These are phyloP conservation scores for Drosophila subpulchrella DNA, from an alignment of 1,140 invertebrate genomes.

Conservation along the genomic window DNA sequence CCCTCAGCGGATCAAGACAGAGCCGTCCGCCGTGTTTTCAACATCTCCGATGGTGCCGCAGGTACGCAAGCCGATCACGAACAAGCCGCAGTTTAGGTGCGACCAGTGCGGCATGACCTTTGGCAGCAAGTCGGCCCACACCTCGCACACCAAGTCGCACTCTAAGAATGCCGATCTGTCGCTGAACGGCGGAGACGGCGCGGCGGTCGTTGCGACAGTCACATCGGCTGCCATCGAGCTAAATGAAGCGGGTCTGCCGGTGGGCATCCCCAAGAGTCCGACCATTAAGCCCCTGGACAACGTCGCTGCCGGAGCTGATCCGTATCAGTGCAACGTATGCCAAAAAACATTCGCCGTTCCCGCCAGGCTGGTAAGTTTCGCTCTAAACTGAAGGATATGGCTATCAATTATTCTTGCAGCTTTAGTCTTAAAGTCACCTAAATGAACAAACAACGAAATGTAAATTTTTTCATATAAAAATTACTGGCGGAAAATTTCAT, in stretches of 20 bases:
- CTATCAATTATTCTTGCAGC: too few relatives aligned
- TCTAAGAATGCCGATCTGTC: slow-evolving; percentile 71
- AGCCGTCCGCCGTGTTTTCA: slow-evolving; percentile 15
- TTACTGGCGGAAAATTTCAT: too few relatives aligned
- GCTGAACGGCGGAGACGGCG: slow-evolving; percentile 11
- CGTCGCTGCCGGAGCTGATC: slow-evolving; percentile 86
- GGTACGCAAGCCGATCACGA: slow-evolving; percentile 54
- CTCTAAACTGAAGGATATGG: too few relatives aligned
- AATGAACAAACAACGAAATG: too few relatives aligned
- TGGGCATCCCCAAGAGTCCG: slow-evolving; percentile 79
- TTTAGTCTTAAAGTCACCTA: too few relatives aligned
- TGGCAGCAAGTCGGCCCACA: slow-evolving; percentile 87
- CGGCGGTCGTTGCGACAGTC: background rate
- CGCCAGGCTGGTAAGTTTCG: slow-evolving; percentile 90
- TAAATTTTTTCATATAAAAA: too few relatives aligned
- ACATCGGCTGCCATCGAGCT: slow-evolving; percentile 49
- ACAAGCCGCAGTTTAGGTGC: slow-evolving; percentile 85
- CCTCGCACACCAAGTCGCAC: slow-evolving; percentile 87
- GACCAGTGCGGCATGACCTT: slow-evolving; percentile 87
- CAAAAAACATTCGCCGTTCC: slow-evolving; percentile 96
- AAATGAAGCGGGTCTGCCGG: slow-evolving; percentile 65
- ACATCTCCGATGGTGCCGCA: slow-evolving; percentile 10
- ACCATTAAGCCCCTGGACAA: slow-evolving; percentile 80
- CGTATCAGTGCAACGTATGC: slow-evolving; percentile 95
- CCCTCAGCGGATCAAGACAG: slow-evolving; percentile 55